These are phyloP conservation scores for Drosophila algonquin DNA, from an alignment of 2,888 invertebrate species.

Conservation along the genomic window DNA sequence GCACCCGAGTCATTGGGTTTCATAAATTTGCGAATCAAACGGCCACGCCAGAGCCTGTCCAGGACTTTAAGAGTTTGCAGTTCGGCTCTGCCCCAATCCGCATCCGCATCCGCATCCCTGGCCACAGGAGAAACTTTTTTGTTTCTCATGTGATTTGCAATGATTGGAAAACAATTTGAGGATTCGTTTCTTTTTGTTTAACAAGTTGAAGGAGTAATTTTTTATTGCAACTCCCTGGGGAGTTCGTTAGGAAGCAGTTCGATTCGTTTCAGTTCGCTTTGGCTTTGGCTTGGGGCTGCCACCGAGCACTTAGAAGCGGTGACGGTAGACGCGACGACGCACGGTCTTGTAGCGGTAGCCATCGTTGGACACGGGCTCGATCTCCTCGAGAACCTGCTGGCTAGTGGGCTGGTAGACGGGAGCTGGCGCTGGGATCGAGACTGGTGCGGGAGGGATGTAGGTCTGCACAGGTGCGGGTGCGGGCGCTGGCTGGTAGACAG, in stretches of 20 bases:
- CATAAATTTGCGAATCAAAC: conserved; percentile 71
- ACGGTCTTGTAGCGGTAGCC: conserved; percentile 80
- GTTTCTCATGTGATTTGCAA: conserved; percentile 55
- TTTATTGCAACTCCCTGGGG: conserved; percentile 55
- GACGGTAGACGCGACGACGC: conserved; percentile 78
- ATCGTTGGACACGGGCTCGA: conserved; percentile 74
- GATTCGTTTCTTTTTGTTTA: conserved; percentile 49
- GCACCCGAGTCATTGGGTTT: conserved; percentile 49
- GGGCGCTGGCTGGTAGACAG: conserved; percentile 20
- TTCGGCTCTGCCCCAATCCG: not conserved
- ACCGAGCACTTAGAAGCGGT: conserved; percentile 54
- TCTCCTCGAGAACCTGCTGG: conserved; percentile 62
- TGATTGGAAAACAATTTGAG: conserved; percentile 76
- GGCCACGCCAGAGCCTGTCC: conserved; percentile 15
- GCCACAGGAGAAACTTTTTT: not conserved
- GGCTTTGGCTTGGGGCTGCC: conserved; percentile 37
- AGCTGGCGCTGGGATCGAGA: conserved; percentile 46
- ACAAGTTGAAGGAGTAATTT: conserved; percentile 40
- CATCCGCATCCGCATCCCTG: not conserved
- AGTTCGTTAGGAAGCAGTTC: conserved; percentile 56
- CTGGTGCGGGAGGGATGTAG: conserved; percentile 25
- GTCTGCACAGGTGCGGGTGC: conserved; percentile 8
- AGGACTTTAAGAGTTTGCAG: conserved; percentile 33
- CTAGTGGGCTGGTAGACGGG: conserved; percentile 35
- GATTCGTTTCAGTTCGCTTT: not conserved